Base-by-base conservation (phyloP, 2,888 invertebrate genomes). In the Aphrophora alni region DNA sequence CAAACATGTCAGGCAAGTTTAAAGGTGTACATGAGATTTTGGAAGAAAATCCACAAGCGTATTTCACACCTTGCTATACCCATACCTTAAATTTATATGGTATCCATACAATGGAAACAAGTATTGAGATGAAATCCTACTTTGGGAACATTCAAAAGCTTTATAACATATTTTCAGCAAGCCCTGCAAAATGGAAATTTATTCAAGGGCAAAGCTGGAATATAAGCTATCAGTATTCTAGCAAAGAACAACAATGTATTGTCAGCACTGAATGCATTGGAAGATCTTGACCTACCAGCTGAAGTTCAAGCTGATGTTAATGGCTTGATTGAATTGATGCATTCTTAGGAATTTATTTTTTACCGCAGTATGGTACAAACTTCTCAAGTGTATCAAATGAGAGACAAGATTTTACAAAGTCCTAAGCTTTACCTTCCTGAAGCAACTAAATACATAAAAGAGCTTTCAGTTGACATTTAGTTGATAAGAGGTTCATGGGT, bases 361-460 rank as follows among this genome's bases (percentile, higher is more conserved):
- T 21, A 70, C 71, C 38, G 28, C 77, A 71, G 38, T 77, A 5
- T 77, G 71, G 38, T 77, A 10, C 59, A 51, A 73, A 28, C 73
- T 73, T 27, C 73, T 73, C n/a, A 75, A 75, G 14, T 75, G 26
- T 28, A 77, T 77, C 59, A 59, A 59, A 68, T 77, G 17, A 77
- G 77, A 27, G n/a, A 77, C 24, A 59, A 77, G 27, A 24, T 68
- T 26, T 75, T 77, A 77, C 77, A 77, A 69, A 77, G 77, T 68
- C 26, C 77, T 68, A 77, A 77, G 24, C 44, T 75, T 75, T 75
- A 3, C 7, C 38, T 75, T 75, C 75, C 75, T 75, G 75, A 75
- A 21, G 75, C 75, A 75, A 75, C 75, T 21, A 38, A 44, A 59
- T 59, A 76, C n/a, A 68, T 59, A 17, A 68, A 14, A 59, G 68